Base-by-base conservation (phyloP, 30 jellyfish, hydroid and myxozoan genomes). In the Aurelia aurita region DNA sequence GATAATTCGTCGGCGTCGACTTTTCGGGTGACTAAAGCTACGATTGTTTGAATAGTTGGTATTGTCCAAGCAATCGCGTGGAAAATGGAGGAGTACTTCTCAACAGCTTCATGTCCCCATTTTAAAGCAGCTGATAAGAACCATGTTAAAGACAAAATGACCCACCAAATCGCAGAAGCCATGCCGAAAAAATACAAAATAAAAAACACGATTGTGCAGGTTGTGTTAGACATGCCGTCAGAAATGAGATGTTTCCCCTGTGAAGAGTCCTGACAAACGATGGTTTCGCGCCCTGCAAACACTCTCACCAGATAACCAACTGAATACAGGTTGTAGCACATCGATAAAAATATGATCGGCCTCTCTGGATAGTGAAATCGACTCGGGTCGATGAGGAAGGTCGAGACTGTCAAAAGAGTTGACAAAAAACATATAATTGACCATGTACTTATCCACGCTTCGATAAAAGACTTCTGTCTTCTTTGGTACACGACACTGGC, bases 151-250 rank as follows among this genome's bases (percentile, higher is more conserved):
- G 98, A 79, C 62, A 91, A 74, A 25, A 91, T 80, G 0, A 91
- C 96, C 98, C 98, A 91, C 98, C 98, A 91, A 18, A 91, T 81
- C 2, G 98, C 94, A 11, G 98, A 91, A 35, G 98, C 98, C 98
- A 91, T 91, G 63, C 96, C 96, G 47, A 91, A 91, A 69, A 82
- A 91, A 74, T 91, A 91, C 26, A 72, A 83, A 8, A 91, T 59
- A 57, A 86, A 86, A 62, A 91, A 91, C 13, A 91, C 95, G 29
- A 91, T 51, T 22, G 95, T 80, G 83, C 98, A 91, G 5, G 86
- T 63, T 14, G 98, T 79, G 46, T 65, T 51, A 10, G 95, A 74
- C 95, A 85, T 91, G n/a, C 96, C 96, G 18, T 85, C 98, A 16
- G 91, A 62, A 65, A 91, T 75, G 74, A 80, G 80, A 67, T 86